Percentiles rank a stretch among this genome's conserved stretches.
Conservation (phyloP, 2,888 invertebrate genomes). For the Drosophila imparisetae region DNA sequence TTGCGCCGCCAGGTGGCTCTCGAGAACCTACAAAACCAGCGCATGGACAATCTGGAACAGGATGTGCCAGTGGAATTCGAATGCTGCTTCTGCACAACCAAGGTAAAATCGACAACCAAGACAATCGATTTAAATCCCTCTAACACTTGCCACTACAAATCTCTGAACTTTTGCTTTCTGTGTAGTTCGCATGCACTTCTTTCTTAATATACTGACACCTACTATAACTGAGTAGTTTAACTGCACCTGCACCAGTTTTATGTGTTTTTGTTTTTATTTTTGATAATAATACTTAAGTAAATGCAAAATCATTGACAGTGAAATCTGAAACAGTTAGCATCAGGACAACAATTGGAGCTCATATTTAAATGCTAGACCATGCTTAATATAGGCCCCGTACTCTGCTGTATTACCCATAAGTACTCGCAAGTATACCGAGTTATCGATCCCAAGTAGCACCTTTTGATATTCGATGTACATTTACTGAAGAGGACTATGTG, state of each 20-base stretch:
- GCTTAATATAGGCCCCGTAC: conserved; percentile 41
- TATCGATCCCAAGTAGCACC: conserved; percentile 31
- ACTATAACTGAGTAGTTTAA: conserved; percentile 17
- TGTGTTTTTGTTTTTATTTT: conserved; percentile 17
- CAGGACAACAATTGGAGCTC: conserved; percentile 16
- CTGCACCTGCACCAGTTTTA: conserved; percentile 44
- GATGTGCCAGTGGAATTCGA: conserved; percentile 97
- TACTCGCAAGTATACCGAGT: conserved; percentile 4
- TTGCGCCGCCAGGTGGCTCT: conserved; percentile 85
- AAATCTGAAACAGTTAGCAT: conserved; percentile 9
- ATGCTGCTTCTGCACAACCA: conserved; percentile 98
- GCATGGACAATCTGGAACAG: conserved; percentile 89
- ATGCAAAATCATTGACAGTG: conserved; percentile 25
- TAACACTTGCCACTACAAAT: conserved; percentile 10
- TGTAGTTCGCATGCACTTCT: conserved; percentile 54
- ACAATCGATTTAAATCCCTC: conserved; percentile 51
- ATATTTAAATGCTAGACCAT: conserved; percentile 14
- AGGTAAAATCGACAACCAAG: conserved; percentile 86
- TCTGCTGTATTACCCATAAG: conserved; percentile 4
- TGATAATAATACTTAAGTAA: conserved; percentile 3
- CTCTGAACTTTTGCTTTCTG: conserved; percentile 39
- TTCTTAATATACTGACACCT: conserved; percentile 12
- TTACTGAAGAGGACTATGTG: conserved; percentile 37
- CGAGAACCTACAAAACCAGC: conserved; percentile 84
- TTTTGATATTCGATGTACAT: conserved; percentile 1